Evolutionary conservation across 2,113 vertebrate genomes (phyloP), one percentile per base, ranked within the genome.

Genomic region (Cervus canadensis): DNA sequence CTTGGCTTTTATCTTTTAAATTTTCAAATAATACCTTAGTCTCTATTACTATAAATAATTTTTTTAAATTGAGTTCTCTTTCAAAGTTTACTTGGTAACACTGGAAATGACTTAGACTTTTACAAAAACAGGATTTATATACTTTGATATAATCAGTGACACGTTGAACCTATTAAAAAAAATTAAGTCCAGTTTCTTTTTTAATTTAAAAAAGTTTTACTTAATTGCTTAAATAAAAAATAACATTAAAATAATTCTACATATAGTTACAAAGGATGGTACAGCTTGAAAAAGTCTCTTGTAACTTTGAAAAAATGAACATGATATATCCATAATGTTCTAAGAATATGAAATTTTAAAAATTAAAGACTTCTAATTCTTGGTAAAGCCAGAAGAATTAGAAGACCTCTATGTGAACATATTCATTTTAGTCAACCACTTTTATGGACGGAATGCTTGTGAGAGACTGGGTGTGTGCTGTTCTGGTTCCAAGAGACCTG

Each of bases 381-480:
- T 64, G 40, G 90, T 81, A 84, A 64, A 56, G 59, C 26, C 71
- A 92, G 91, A 91, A 62, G 52, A 88, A 52, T 81, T n/a, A 86
- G 33, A 86, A 87, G 82, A 43, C 23, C 67, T 87, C 57, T 15
- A 5, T 64, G 30, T 14, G 67, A 78, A 52, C 40, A 43, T 0
- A 83, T 4, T 93, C 40, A 56, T 79, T 48, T 99, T 97, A 99
- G 96, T 99, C 99, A 93, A 99, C 99, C 90, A 99, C 99, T 98
- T 99, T 99, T 98, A 99, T 99, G 92, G 99, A 99, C 96, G 99
- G 99, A 81, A 99, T 74, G 40, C 98, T 98, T 94, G 98, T 96
- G 52, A 82, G 98, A 89, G 97, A 95, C 71, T 98, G 98, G 36
- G 97, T 59, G 33, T 99, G 99, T 26, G 98, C 62, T 98, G 98